Conservation (phyloP, 2,113 vertebrate genomes). For the Chiloscyllium plagiosum region DNA sequence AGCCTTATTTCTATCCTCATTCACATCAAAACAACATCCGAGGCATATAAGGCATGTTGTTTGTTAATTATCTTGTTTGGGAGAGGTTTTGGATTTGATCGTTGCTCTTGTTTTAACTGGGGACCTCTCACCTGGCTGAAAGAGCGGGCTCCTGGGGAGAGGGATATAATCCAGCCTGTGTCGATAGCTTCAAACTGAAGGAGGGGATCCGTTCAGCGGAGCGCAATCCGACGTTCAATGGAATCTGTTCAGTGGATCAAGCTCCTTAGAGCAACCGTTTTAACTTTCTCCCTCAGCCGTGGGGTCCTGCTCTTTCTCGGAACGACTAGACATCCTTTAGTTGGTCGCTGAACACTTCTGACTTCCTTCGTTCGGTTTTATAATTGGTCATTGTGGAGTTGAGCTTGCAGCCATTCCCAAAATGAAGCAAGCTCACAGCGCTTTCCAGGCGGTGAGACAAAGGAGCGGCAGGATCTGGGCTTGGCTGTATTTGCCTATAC, state of each 20-base stretch:
- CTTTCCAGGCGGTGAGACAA: background rate
- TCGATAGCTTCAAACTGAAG: background rate
- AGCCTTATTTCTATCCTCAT: background rate
- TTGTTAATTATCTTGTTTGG: background rate
- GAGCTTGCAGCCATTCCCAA: background rate
- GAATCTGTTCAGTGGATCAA: background rate
- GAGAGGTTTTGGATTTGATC: background rate
- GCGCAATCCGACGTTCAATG: background rate
- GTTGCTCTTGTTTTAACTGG: background rate
- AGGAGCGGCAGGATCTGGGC: background rate
- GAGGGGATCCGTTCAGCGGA: background rate
- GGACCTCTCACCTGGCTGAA: constrained; percentile 12
- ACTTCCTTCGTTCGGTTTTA: background rate
- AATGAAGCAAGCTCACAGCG: background rate
- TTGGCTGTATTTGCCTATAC: background rate
- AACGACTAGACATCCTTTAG: background rate
- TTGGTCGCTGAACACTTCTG: background rate
- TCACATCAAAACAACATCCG: background rate
- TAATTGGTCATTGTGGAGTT: background rate
- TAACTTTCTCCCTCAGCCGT: background rate
- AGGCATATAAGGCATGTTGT: background rate
- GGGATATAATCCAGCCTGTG: background rate
- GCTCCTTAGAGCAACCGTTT: background rate
- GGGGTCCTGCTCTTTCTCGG: background rate
- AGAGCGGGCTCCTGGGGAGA: background rate